phyloP scores from a whole-genome alignment of 2,113 vertebrate species.

The Excalfactoria chinensis region DNA sequence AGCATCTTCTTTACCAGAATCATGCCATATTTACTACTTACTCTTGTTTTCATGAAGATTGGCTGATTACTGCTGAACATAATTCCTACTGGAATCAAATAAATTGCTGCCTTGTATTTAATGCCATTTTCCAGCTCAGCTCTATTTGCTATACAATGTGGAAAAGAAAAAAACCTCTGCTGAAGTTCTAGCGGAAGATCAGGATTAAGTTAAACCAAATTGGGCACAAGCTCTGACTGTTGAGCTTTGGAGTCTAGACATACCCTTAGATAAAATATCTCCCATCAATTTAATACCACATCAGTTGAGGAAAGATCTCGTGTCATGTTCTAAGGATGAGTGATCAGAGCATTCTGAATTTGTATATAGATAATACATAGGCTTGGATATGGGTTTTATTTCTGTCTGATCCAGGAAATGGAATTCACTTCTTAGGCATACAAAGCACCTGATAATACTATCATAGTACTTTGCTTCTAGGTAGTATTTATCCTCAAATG shows the following conservation, averaged over 20 bases:
- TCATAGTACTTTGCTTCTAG: slow-evolving; percentile 20
- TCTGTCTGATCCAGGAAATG: slow-evolving; percentile 52
- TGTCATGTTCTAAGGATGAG: slow-evolving; percentile 24
- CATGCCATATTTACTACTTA: background rate
- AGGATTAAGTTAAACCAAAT: slow-evolving; percentile 46
- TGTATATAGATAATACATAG: slow-evolving; percentile 24
- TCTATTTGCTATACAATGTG: background rate
- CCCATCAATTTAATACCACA: slow-evolving; percentile 35
- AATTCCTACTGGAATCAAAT: background rate
- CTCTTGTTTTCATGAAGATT: slow-evolving; percentile 9
- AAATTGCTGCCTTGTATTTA: background rate
- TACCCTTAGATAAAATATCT: slow-evolving; percentile 42
- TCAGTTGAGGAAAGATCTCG: background rate
- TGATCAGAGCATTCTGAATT: slow-evolving; percentile 38
- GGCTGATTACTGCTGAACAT: background rate
- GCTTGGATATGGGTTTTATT: slow-evolving; percentile 39
- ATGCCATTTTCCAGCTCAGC: background rate
- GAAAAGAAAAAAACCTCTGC: background rate
- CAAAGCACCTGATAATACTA: slow-evolving; percentile 11
- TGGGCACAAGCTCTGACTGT: slow-evolving; percentile 18
- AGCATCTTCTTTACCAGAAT: background rate
- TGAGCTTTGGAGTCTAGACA: slow-evolving; percentile 28
- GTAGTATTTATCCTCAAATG: slow-evolving; percentile 20
- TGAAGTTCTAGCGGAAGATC: slow-evolving; percentile 3
- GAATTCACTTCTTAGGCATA: background rate